Conservation (phyloP, 2,888 invertebrate genomes). For the Acrobasis repandana region DNA sequence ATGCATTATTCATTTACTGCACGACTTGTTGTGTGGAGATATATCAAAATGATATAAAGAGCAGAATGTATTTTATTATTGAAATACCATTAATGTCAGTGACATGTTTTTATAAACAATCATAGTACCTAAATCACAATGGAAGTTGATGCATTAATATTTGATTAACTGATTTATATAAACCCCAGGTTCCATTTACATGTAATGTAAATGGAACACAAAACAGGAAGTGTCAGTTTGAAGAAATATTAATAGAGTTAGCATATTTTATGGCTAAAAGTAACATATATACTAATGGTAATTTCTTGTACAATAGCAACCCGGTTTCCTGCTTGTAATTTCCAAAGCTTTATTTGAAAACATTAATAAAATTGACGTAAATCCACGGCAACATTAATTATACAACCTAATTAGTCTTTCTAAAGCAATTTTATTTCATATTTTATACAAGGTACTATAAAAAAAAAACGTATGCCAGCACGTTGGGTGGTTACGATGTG, state of each 20-base stretch:
- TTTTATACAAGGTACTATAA: not conserved
- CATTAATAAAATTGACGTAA: not conserved
- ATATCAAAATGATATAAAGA: not conserved
- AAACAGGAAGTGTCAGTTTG: not conserved
- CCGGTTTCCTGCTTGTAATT: not conserved
- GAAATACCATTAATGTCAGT: not conserved
- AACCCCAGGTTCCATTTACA: too few species aligned
- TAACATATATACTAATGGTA: not conserved
- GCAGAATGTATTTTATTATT: not conserved
- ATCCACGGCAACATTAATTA: not conserved
- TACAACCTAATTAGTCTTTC: too few species aligned
- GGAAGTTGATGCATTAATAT: too few species aligned
- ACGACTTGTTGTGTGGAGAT: conserved; percentile 11
- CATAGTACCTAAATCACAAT: too few species aligned
- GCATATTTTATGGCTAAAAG: not conserved
- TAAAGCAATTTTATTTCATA: not conserved
- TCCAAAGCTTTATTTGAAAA: not conserved
- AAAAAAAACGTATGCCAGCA: conserved; percentile 30
- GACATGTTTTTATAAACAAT: not conserved
- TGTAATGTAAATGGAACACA: not conserved
- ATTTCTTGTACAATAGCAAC: not conserved
- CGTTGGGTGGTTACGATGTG: conserved; percentile 55
- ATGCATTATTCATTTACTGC: conserved; percentile 29
- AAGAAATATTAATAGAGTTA: not conserved
- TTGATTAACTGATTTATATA: too few species aligned